These are phyloP conservation scores for Zaprionus bogoriensis DNA, from an alignment of 2,888 invertebrate genomes.

Conservation along the genomic window DNA sequence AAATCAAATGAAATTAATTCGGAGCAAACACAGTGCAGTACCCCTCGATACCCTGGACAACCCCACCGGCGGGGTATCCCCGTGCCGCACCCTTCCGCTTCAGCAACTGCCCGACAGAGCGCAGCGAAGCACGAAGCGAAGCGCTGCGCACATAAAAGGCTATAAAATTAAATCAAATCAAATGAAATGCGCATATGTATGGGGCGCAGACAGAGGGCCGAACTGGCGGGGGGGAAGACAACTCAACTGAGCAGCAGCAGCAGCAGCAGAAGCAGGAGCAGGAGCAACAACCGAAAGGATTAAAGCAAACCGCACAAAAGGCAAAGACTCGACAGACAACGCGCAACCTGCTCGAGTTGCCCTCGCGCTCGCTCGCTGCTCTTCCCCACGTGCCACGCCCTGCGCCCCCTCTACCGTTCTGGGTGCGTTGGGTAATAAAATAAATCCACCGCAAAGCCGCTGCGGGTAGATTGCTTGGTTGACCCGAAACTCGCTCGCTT, in stretches of 20 bases:
- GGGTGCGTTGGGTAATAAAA: constrained; percentile 64
- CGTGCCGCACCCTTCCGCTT: constrained; percentile 6
- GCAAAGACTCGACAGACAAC: constrained; percentile 28
- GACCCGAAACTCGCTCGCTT: constrained; percentile 50
- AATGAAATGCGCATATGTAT: constrained; percentile 75
- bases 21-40: constrained; percentile 27
- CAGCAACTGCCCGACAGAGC: constrained; percentile 37
- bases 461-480: constrained; percentile 72
- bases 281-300: constrained; percentile 54
- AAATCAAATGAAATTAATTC: constrained; percentile 76
- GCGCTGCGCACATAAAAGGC: constrained; percentile 55
- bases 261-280: constrained; percentile 11
- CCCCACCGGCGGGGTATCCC: neutral
- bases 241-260: constrained; percentile 14
- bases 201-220: neutral
- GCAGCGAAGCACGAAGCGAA: constrained; percentile 32
- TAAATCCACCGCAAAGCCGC: constrained; percentile 76
- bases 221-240: constrained; percentile 16
- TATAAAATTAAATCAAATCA: constrained; percentile 77
- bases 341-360: constrained; percentile 1
- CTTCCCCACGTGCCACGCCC: neutral
- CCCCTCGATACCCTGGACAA: neutral
- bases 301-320: constrained; percentile 60
- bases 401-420: neutral
- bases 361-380: neutral